Conservation (phyloP, 2,888 invertebrate species). For the Hyposoter didymator region DNA sequence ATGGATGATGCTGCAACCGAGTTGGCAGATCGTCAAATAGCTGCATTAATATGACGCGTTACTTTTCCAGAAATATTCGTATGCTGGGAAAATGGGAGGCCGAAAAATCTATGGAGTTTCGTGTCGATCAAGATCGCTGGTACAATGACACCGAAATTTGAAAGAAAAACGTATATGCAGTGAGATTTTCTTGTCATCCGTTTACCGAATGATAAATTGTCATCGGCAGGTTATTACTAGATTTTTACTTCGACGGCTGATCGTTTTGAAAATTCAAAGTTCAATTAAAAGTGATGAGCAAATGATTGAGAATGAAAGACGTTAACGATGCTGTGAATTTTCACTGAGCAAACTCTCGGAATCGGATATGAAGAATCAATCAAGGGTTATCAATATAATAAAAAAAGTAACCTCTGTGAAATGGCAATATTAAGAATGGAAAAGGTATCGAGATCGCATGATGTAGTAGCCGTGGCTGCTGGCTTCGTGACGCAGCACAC, state of each 20-base stretch:
- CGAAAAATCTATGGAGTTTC: not conserved
- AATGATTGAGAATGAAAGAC: not conserved
- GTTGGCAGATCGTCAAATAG: not conserved
- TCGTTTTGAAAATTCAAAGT: not conserved
- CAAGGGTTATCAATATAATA: not conserved
- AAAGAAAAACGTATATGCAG: not conserved
- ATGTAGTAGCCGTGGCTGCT: not conserved
- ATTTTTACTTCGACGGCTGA: not conserved
- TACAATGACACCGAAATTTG: not conserved
- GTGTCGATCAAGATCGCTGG: not conserved
- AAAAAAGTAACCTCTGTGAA: not conserved
- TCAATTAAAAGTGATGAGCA: not conserved
- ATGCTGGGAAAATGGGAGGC: not conserved
- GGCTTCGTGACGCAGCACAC: too few relatives aligned
- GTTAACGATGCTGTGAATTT: not conserved
- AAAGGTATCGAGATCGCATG: constrained; percentile 3
- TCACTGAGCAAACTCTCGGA: not conserved
- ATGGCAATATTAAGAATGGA: not conserved
- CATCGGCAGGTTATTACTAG: not conserved
- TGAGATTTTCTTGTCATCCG: not conserved
- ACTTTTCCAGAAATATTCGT: not conserved
- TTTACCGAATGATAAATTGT: not conserved
- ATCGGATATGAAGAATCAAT: not conserved
- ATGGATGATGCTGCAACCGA: constrained; percentile 5
- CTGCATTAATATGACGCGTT: not conserved